Conservation (phyloP, 2,888 invertebrate species). For the Sarcophaga rosellei region DNA sequence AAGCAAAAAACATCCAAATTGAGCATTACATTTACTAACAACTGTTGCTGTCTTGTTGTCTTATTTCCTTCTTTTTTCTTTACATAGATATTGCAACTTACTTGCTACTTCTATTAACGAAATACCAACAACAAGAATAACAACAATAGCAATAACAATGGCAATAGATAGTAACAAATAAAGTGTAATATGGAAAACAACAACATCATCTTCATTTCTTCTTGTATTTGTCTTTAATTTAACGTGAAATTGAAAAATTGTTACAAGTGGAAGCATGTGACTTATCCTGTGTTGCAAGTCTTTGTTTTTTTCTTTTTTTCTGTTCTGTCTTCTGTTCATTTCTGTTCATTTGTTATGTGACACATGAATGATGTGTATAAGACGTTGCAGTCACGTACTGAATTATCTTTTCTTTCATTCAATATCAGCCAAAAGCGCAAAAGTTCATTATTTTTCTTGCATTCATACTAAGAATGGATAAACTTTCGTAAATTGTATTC, state of each 20-base stretch:
- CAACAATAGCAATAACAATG: neutral
- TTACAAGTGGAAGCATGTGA: constrained; percentile 52
- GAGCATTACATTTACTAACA: constrained; percentile 52
- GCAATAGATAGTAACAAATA: neutral
- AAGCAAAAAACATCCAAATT: constrained; percentile 21
- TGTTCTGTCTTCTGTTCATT: neutral
- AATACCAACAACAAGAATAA: neutral
- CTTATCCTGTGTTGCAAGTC: constrained; percentile 22
- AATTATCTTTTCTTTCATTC: constrained; percentile 17
- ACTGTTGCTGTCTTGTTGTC: constrained; percentile 60
- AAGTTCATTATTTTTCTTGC: neutral
- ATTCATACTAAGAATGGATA: no score
- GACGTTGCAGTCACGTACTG: constrained; percentile 44
- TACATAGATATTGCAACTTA: neutral
- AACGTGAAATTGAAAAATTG: constrained; percentile 57
- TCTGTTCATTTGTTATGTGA: constrained; percentile 5
- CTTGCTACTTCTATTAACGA: constrained; percentile 3
- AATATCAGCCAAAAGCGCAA: neutral
- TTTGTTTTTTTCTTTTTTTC: neutral
- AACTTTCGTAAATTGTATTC: neutral
- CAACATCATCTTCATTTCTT: constrained; percentile 30
- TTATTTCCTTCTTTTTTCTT: neutral
- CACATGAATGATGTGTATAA: constrained; percentile 45
- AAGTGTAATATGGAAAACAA: constrained; percentile 15
- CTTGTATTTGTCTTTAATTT: constrained; percentile 63